Evolutionary conservation across 1,140 invertebrate species (phyloP).

Genomic region (Pachyrhynchus sulphureomaculatus): DNA sequence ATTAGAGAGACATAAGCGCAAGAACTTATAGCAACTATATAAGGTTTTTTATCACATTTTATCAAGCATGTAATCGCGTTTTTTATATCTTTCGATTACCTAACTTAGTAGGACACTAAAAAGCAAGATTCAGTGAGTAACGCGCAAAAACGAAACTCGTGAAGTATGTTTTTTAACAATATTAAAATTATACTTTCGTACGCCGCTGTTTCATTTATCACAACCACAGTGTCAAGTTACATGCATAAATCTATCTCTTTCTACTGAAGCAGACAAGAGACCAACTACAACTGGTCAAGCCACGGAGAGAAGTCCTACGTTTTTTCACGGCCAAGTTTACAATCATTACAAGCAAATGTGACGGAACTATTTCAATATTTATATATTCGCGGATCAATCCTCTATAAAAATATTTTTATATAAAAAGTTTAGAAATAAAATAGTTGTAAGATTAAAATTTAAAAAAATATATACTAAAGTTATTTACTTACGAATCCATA

Average conservation of each 20-base stretch:
- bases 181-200: no score
- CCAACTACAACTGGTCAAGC: neutral
- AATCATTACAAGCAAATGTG: slow-evolving; percentile 7
- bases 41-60: no score
- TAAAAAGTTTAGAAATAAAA: neutral
- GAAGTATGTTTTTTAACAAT: no score
- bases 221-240: slow-evolving; percentile 3
- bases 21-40: no score
- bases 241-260: neutral
- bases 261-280: neutral
- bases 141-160: neutral
- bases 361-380: neutral
- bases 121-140: no score
- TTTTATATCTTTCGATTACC: no score
- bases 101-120: no score
- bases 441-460: neutral
- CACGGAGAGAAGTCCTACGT: slow-evolving; percentile 1
- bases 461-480: no score
- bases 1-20: no score
- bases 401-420: neutral
- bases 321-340: slow-evolving; percentile 16
- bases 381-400: neutral
- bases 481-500: no score
- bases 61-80: no score
- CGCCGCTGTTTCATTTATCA: slow-evolving; percentile 1